A percentile compares a stretch with the other conserved stretches of the same genome.
Evolutionary conservation across 2,888 invertebrate species (phyloP).

Genomic region (Zeuzera pyrina): DNA sequence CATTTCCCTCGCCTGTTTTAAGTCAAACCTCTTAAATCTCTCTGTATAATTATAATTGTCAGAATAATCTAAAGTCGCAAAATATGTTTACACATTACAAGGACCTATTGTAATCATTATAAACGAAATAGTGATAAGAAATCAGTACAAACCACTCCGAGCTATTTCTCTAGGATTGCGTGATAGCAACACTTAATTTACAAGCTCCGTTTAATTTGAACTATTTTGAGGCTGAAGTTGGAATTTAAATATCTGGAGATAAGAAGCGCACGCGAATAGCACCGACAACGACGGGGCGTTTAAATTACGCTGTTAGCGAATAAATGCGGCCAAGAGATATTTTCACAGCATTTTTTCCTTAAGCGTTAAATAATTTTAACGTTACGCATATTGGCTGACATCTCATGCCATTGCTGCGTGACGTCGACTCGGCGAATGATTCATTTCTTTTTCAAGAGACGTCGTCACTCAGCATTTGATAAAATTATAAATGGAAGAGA

Average conservation of each 20-base stretch:
- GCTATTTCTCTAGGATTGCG: conserved; percentile 66
- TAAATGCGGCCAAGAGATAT: conserved; percentile 37
- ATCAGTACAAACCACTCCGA: conserved; percentile 61
- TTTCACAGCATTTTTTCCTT: conserved; percentile 12
- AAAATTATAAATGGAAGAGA: conserved; percentile 1
- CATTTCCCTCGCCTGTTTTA: conserved; percentile 16
- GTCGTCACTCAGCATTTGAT: conserved; percentile 5
- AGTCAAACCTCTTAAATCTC: conserved; percentile 26
- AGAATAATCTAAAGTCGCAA: no score
- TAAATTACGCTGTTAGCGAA: conserved; percentile 54
- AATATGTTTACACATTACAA: no score
- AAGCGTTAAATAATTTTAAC: conserved; percentile 6
- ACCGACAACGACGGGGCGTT: conserved; percentile 33
- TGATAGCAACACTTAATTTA: conserved; percentile 72
- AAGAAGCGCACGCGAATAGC: conserved; percentile 65
- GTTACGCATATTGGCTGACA: conserved; percentile 4
- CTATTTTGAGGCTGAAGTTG: conserved; percentile 55
- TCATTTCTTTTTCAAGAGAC: conserved; percentile 10
- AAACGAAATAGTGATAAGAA: no score
- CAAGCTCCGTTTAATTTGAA: conserved; percentile 62
- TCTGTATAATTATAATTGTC: no score
- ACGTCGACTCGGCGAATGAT: conserved; percentile 7
- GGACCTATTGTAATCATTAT: no score
- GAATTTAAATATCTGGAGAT: conserved; percentile 65
- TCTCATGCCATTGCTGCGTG: conserved; percentile 5